Conservation (phyloP, 2,113 vertebrate species). For the Cichladusa arquata region DNA sequence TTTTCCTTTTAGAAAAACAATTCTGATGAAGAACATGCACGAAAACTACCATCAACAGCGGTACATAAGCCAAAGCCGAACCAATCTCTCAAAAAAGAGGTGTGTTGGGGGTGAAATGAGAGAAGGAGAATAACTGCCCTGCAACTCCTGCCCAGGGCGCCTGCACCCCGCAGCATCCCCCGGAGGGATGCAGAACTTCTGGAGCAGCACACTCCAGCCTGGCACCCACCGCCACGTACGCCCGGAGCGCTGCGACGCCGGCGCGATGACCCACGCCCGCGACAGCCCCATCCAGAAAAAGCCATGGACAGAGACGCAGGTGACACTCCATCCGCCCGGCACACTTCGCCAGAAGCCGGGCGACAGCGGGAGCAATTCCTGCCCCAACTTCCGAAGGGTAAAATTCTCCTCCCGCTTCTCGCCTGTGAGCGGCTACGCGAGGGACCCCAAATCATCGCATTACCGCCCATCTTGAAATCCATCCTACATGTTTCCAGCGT, state of each 20-base stretch:
- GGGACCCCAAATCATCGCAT: background rate
- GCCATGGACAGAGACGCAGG: background rate
- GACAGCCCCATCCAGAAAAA: background rate
- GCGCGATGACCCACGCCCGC: background rate
- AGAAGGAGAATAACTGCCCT: background rate
- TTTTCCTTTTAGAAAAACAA: background rate
- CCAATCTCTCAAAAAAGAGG: background rate
- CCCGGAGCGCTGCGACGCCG: background rate
- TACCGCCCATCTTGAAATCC: background rate
- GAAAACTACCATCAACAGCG: constrained; percentile 25
- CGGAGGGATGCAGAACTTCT: constrained; percentile 54
- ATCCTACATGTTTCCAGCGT: background rate
- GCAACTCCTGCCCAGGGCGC: background rate
- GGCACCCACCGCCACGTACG: constrained; percentile 45
- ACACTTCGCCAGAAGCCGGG: background rate
- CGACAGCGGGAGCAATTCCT: background rate
- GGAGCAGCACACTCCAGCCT: constrained; percentile 44
- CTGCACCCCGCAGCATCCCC: constrained; percentile 21
- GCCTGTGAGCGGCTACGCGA: background rate
- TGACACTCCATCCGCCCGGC: background rate
- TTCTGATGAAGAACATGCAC: background rate
- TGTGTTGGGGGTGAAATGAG: fast-evolving
- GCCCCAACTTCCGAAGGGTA: background rate
- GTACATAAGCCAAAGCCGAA: background rate
- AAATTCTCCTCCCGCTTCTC: background rate